These are phyloP conservation scores for Caenorhabditis sinica DNA, from an alignment of 2,888 invertebrate genomes.

Conservation along the genomic window DNA sequence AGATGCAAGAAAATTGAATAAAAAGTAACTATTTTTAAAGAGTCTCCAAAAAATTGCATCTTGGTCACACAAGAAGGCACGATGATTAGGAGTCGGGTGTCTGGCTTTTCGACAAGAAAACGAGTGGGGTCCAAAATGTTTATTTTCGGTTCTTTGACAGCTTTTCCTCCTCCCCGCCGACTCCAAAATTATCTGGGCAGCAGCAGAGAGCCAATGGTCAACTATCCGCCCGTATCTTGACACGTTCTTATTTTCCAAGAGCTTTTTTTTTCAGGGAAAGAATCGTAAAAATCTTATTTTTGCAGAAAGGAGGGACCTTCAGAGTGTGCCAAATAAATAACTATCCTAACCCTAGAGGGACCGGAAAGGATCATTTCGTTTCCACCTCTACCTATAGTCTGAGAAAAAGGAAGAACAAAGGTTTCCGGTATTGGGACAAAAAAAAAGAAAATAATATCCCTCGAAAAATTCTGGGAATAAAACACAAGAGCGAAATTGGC, in stretches of 20 bases:
- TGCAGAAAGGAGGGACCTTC: not conserved
- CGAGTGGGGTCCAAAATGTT: conserved; percentile 39
- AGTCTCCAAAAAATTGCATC: conserved; percentile 17
- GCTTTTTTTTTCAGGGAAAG: not conserved
- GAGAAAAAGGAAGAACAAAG: conserved; percentile 12
- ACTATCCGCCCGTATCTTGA: conserved; percentile 32
- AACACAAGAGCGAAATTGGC: conserved; percentile 24
- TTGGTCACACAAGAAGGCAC: conserved; percentile 29
- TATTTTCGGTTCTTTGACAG: conserved; percentile 63
- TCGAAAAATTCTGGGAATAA: not conserved
- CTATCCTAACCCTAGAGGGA: conserved; percentile 1
- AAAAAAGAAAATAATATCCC: not conserved
- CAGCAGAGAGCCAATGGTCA: conserved; percentile 3
- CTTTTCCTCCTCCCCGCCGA: conserved; percentile 15
- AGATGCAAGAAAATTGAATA: not conserved
- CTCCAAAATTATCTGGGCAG: conserved; percentile 55
- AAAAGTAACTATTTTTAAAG: conserved; percentile 6
- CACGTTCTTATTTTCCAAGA: conserved; percentile 28
- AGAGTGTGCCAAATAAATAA: conserved; percentile 53
- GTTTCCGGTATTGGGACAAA: conserved; percentile 5
- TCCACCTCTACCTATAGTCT: not conserved
- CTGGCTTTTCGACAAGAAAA: conserved; percentile 1
- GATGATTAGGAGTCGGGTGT: conserved; percentile 23
- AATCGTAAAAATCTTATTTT: conserved; percentile 39
- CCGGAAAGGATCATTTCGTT: conserved; percentile 54